These are phyloP conservation scores for Sminthopsis crassicaudata DNA, from an alignment of 2,113 vertebrate species.

Conservation along the genomic window DNA sequence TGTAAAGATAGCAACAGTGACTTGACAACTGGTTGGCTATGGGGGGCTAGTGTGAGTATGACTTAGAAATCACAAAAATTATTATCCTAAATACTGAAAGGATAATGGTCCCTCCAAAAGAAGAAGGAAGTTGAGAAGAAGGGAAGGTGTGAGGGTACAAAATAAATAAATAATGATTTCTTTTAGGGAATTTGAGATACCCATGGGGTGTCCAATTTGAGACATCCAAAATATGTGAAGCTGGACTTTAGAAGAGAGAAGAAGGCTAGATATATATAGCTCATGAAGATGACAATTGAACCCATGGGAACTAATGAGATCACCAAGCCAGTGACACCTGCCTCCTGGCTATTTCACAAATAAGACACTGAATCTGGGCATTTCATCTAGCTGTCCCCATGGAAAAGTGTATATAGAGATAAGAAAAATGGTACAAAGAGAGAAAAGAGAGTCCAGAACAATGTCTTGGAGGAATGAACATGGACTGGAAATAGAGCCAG, in stretches of 20 bases:
- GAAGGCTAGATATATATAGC: not conserved
- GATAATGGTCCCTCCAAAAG: not conserved
- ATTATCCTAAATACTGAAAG: not conserved
- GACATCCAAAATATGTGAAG: not conserved
- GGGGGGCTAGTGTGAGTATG: not conserved
- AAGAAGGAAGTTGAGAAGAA: not conserved
- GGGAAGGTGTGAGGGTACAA: not conserved
- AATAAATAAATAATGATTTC: not conserved
- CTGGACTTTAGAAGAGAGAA: not conserved
- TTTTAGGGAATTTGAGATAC: not conserved
- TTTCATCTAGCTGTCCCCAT: not conserved
- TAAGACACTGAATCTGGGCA: not conserved
- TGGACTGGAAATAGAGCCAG: not conserved
- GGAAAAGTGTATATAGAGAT: not conserved
- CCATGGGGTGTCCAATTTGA: not conserved
- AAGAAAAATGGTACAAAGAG: not conserved
- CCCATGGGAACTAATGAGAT: not conserved
- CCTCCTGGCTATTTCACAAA: not conserved
- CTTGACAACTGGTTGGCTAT: not conserved
- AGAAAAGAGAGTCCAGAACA: not conserved
- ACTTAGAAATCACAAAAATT: not conserved
- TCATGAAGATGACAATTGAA: not conserved
- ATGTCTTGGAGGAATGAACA: not conserved
- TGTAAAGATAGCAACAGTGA: not conserved
- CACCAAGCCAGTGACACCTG: not conserved